Evolutionary conservation across 2,797 vertebrate species (phyloP).

Genomic region (Mareca penelope): DNA sequence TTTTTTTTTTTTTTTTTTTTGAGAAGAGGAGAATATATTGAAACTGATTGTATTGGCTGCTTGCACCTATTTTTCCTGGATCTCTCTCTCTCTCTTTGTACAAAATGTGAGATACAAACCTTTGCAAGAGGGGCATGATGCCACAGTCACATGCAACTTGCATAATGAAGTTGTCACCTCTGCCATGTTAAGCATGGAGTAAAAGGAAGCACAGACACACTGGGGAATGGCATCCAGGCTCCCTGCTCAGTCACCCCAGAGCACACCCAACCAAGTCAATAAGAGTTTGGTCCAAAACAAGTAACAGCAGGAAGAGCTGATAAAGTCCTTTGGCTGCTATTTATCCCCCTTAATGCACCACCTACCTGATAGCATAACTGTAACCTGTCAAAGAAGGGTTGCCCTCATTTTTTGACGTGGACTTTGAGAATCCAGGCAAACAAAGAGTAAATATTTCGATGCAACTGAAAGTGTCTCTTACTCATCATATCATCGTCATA

Average conservation of each 20-base stretch:
- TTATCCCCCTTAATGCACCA: background rate
- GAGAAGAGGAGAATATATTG: conserved; percentile 49
- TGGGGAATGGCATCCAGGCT: background rate
- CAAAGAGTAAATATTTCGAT: conserved; percentile 51
- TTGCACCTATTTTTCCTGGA: conserved; percentile 71
- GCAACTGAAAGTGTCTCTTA: conserved; percentile 8
- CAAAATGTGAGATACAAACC: conserved; percentile 30
- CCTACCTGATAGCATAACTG: background rate
- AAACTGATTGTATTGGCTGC: conserved; percentile 65
- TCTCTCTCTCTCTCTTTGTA: conserved; percentile 10
- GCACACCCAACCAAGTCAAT: background rate
- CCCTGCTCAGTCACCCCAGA: background rate
- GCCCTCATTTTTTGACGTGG: background rate
- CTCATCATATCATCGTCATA: conserved; percentile 27
- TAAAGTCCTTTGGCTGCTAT: conserved; percentile 27
- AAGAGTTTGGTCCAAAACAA: conserved; percentile 43
- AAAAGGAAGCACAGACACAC: background rate
- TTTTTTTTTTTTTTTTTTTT: background rate
- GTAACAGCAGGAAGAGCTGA: conserved; percentile 41
- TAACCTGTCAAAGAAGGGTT: background rate
- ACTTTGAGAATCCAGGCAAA: conserved; percentile 4
- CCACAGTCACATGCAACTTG: background rate
- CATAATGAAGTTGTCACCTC: conserved; percentile 36
- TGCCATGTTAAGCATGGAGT: background rate
- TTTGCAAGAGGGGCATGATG: conserved; percentile 9